Base-by-base conservation (phyloP, 2,113 vertebrate genomes). In the Oreochromis spilurus region DNA sequence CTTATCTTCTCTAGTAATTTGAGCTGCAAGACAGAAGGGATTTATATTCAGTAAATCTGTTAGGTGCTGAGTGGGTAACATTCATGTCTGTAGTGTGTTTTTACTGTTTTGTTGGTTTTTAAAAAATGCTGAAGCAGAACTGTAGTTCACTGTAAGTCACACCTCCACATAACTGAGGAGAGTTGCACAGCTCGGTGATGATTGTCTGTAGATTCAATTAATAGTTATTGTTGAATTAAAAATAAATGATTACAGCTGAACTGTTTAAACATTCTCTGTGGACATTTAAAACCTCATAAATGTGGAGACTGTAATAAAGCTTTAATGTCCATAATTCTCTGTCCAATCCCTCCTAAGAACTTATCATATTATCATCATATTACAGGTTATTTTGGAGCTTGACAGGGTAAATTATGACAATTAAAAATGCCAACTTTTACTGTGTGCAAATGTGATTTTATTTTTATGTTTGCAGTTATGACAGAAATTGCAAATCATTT, bases 1-100 rank as follows among this genome's bases (percentile, higher is more conserved):
- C 85, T 88, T 92, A 4, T 96, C 94, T 65, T 96, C 95, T 91
- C 94, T 96, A 12, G 17, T 7, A 57, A 96, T 84, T 93, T 94
- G 96, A 87, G 95, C 96, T 97, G 94, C 12, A 91, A 88, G 12
- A 5, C 26, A 85, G 8, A 17, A 72, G 65, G 70, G 0, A 34
- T 55, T 40, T 53, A 24, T 4, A 58, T 43, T 38, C 43, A 52
- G 16, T 38, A 24, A 48, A 26, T 72, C 21, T 72, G 65, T 72
- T 45, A 6, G 40, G 40, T 72, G 40, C 21, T 48, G 40, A 48
- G 67, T 7, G 29, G 40, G 40, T 48, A 26, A 17, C 40, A 45
- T 48, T 16, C 26, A 70, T 8, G n/a, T 70, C n/a, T 70, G 40
- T 45, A 72, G 67, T 26, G 21, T 72, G 67, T 45, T 17, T 72